Percentiles rank a stretch among this genome's conserved stretches.
Evolutionary conservation across 1,140 invertebrate species (phyloP).

Genomic region (Battus philenor): DNA sequence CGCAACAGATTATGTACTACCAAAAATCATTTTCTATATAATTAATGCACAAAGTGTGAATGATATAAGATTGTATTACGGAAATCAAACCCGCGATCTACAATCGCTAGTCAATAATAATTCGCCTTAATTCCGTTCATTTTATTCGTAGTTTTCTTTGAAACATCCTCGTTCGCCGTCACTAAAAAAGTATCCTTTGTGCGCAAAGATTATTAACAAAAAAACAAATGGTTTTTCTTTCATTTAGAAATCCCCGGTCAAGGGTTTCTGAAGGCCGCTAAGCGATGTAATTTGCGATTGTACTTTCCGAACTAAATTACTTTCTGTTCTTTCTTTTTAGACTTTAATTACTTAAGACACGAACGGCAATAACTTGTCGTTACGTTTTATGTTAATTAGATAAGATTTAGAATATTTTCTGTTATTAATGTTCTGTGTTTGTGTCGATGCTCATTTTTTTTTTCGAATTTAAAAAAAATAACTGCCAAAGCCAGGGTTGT

Average conservation of each 20-base stretch:
- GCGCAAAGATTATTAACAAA: background rate
- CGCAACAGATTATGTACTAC: background rate
- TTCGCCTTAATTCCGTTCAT: no score
- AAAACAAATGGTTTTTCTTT: background rate
- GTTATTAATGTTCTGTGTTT: no score
- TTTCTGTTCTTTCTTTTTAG: slow-evolving; percentile 13
- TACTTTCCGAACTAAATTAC: slow-evolving; percentile 15
- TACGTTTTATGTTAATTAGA: slow-evolving; percentile 9
- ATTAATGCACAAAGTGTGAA: no score
- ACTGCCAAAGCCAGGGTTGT: no score
- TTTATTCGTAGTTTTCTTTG: no score
- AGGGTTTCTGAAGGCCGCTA: slow-evolving; percentile 5
- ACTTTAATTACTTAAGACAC: slow-evolving; percentile 16
- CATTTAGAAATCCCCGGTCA: slow-evolving; percentile 8
- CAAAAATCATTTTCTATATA: background rate
- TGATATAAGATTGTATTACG: no score
- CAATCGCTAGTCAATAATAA: no score
- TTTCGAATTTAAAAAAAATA: no score
- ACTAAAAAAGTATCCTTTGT: background rate
- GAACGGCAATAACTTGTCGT: slow-evolving; percentile 12
- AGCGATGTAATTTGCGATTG: slow-evolving; percentile 8
- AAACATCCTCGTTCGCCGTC: background rate
- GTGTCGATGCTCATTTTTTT: no score
- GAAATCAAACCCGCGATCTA: no score
- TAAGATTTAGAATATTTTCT: no score